Conservation (phyloP, 2,888 invertebrate species). For the Trisateles emortualis region DNA sequence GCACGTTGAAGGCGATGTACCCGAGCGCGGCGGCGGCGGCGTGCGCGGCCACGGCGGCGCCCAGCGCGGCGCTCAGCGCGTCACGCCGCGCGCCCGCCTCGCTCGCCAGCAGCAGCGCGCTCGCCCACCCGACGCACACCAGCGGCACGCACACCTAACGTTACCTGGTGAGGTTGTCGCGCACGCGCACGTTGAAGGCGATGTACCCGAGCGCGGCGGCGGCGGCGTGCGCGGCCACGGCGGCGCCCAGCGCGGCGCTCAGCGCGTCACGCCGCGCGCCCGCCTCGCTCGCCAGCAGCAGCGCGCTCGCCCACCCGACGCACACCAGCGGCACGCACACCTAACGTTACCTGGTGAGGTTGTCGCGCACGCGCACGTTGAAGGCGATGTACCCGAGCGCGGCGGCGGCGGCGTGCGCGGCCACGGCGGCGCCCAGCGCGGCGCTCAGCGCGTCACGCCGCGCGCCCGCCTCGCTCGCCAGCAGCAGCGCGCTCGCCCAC, state of each 20-base stretch:
- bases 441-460: constrained; percentile 90
- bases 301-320: constrained; percentile 90
- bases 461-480: constrained; percentile 90
- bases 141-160: too few species aligned
- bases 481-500: constrained; percentile 89
- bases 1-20: constrained; percentile 94
- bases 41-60: constrained; percentile 91
- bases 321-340: constrained; percentile 94
- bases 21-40: constrained; percentile 94
- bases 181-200: constrained; percentile 94
- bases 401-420: constrained; percentile 93
- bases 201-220: constrained; percentile 95
- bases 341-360: constrained; percentile 83
- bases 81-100: constrained; percentile 90
- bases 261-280: constrained; percentile 92
- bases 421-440: constrained; percentile 91
- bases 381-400: constrained; percentile 95
- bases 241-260: too few species aligned
- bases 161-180: constrained; percentile 93
- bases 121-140: too few species aligned
- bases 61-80: too few species aligned
- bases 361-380: constrained; percentile 94
- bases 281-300: constrained; percentile 84
- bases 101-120: constrained; percentile 82
- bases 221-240: constrained; percentile 92